These are phyloP conservation scores for Pterocles burchelli DNA, from an alignment of 2,113 vertebrate species.

Conservation along the genomic window DNA sequence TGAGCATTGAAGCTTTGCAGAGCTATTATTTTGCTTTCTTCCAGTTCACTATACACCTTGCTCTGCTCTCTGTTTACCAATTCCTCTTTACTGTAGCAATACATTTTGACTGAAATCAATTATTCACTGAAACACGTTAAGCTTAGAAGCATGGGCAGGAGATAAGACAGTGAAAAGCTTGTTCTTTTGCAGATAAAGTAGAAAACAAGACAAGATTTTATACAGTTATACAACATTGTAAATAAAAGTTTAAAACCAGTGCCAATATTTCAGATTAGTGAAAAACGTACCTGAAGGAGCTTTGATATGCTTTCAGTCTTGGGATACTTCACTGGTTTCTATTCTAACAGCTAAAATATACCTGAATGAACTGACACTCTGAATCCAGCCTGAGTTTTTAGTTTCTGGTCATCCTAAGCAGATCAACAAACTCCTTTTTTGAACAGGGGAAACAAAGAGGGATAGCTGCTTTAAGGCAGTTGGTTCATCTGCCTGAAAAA, in stretches of 20 bases:
- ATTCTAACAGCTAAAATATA: neutral
- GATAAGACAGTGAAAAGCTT: neutral
- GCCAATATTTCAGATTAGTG: neutral
- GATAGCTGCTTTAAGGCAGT: neutral
- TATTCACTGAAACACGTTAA: neutral
- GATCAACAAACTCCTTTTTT: neutral
- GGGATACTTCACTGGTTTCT: neutral
- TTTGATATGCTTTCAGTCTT: neutral
- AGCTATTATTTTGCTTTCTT: neutral
- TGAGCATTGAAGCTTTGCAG: neutral
- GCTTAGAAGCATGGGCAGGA: neutral
- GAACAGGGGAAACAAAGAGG: neutral
- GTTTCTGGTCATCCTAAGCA: neutral
- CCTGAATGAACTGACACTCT: neutral
- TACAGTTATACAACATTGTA: neutral
- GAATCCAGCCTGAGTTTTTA: neutral
- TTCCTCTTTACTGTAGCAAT: neutral
- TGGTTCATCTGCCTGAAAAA: neutral
- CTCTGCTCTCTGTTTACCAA: neutral
- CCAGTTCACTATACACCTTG: neutral
- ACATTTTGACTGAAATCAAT: neutral
- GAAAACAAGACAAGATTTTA: neutral
- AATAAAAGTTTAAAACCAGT: neutral
- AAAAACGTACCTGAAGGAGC: neutral
- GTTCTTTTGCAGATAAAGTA: neutral